Evolutionary conservation across 1,140 invertebrate genomes (phyloP), one percentile per base, ranked within the genome.

Genomic region (Acyrthosiphon pisum): DNA sequence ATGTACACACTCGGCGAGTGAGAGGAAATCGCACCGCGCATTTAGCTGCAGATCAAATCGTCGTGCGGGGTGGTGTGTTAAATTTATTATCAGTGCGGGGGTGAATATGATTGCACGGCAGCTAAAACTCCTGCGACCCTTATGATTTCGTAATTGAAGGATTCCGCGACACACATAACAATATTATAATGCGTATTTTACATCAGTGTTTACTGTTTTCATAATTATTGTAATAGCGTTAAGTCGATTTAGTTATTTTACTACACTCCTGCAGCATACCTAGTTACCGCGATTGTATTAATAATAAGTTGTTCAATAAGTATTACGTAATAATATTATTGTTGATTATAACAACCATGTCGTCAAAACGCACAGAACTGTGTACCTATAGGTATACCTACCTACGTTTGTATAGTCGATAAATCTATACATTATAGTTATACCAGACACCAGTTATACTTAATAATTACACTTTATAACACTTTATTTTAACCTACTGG

Each of bases 11-110:
- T 76, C 30, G 50, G 20, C 30, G 60, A 8, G 14, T n/a, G 60
- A 76, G 60, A 76, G 60, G 60, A 76, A 76, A n/a, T 76, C 60
- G 30, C 60, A 60, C 60, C 30, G 60, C n/a, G 14, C 60, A 76
- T 76, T 76, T n/a, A 76, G n/a, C 60, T n/a, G 60, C 60, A 76
- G 60, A 76, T 76, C 60, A 76, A n/a, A n/a, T n/a, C 14, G 0
- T n/a, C 60, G 60, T 76, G 6, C 60, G 23, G 30, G 30, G 30
- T n/a, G 11, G 60, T n/a, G 76, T 83, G 76, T 83, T 35, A 83
- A 83, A 83, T 83, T 37, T 83, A 83, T 83, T 83, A 37, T 83
- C 76, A n/a, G 60, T 20, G 76, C 76, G 76, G n/a, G 76, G 76
- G 35, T 37, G 76, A 83, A 37, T 35, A n/a, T 83, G 23, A 83